phyloP scores from a whole-genome alignment of 1,140 invertebrate genomes.

The Pinna nobilis region DNA sequence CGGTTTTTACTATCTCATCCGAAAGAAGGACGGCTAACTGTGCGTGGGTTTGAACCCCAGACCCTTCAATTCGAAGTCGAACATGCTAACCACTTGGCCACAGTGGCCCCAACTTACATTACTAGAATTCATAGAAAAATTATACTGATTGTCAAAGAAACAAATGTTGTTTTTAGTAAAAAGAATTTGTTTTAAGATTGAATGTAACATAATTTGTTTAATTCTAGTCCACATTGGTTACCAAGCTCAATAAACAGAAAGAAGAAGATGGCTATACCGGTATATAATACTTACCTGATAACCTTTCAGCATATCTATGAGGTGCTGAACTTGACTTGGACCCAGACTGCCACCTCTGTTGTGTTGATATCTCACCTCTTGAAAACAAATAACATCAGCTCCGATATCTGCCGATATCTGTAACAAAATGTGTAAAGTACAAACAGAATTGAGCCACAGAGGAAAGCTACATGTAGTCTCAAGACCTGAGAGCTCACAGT shows the following conservation, averaged over 20 bases:
- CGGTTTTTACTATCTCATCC: no score
- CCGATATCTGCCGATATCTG: conserved; percentile 31
- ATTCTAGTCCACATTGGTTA: background rate
- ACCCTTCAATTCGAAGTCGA: no score
- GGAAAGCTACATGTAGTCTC: no score
- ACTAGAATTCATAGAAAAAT: background rate
- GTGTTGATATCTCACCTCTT: conserved; percentile 56
- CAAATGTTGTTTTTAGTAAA: background rate
- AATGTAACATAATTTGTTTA: background rate
- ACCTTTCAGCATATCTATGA: conserved; percentile 42
- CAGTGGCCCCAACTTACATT: no score
- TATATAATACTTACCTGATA: conserved; percentile 48
- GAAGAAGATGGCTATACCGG: background rate
- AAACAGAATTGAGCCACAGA: no score
- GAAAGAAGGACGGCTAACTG: no score
- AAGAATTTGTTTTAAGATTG: background rate
- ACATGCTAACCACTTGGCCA: no score
- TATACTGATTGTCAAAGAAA: background rate
- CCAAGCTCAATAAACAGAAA: background rate
- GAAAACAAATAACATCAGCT: conserved; percentile 53
- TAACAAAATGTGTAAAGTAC: background rate
- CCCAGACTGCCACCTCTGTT: conserved; percentile 47
- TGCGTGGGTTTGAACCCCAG: no score
- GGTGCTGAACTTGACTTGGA: conserved; percentile 50
- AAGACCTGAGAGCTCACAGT: no score